Base-by-base conservation (phyloP, 1,140 invertebrate species). In the Archegozetes longisetosus region DNA sequence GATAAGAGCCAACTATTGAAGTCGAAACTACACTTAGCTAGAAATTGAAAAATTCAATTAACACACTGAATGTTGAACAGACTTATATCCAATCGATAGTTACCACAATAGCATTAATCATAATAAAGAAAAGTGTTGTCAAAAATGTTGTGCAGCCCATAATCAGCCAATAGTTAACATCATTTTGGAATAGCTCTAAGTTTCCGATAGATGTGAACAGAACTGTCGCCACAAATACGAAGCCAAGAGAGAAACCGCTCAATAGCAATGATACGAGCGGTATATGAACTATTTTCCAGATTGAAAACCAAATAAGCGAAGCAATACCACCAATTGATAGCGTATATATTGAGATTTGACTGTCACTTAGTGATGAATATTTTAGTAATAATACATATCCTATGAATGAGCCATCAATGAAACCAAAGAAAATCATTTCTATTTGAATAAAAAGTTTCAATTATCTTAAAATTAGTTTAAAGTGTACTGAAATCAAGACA, bases 121-220 rank as follows among this genome's bases (percentile, higher is more conserved):
- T 12, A 4, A 20, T 4, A 26, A 51, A 51, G 6, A 51, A 4
- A 20, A 51, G 6, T 4, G 50, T 51, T 20, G 20, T 51, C 50
- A 51, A 6, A 6, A 51, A 20, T 22, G 50, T 13, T 12, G 20
- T n/a, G 13, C 50, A 20, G 20, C 50, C 20, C 20, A 51, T 25
- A 26, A 51, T 51, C 50, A 51, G 24, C 50, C 50, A 51, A 26
- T 51, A 51, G 24, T 51, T 51, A 22, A 51, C 12, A 51, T 51
- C 50, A 20, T 25, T 51, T 6, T 25, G 6, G 20, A 51, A 51
- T 20, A 51, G 4, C n/a, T 6, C 6, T 6, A 6, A 22, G n/a
- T 51, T 51, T 4, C 50, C 50, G 13, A 51, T 13, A 6, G 50
- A 12, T 20, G 50, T 51, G 20, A 9, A 51, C 50, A 51, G n/a